Evolutionary conservation across 1,140 invertebrate genomes (phyloP).

Genomic region (Eubasilissa regina): DNA sequence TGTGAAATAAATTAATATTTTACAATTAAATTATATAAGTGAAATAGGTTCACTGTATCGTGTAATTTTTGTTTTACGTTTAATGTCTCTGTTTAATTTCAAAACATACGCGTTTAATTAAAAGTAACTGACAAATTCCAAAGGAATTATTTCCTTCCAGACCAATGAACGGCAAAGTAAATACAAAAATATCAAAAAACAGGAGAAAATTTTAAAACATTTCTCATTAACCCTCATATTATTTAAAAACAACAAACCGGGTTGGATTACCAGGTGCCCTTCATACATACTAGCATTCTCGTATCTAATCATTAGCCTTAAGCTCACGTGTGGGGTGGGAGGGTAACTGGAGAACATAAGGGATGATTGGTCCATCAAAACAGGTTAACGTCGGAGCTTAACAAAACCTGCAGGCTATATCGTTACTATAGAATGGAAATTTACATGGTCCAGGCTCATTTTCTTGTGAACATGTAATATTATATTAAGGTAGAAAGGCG

Average conservation of each 20-base stretch:
- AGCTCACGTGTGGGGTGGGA: slow-evolving; percentile 8
- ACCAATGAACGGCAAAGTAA: neutral
- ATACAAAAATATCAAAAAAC: neutral
- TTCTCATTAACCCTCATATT: slow-evolving; percentile 46
- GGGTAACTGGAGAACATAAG: slow-evolving; percentile 41
- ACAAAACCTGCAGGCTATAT: slow-evolving; percentile 42
- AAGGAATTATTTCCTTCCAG: neutral
- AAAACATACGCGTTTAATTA: too few relatives aligned
- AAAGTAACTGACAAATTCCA: too few relatives aligned
- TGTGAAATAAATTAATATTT: too few relatives aligned
- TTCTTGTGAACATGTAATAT: neutral
- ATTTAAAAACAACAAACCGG: slow-evolving; percentile 48
- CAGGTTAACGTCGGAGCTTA: slow-evolving; percentile 50
- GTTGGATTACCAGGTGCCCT: slow-evolving; percentile 41
- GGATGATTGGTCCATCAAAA: slow-evolving; percentile 55
- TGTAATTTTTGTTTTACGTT: too few relatives aligned
- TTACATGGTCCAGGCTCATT: slow-evolving; percentile 36
- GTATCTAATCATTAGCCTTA: slow-evolving; percentile 53
- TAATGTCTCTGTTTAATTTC: too few relatives aligned
- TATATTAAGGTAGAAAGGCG: too few relatives aligned
- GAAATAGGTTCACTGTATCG: too few relatives aligned
- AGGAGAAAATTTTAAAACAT: slow-evolving; percentile 35
- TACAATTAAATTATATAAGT: too few relatives aligned
- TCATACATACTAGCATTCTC: slow-evolving; percentile 39
- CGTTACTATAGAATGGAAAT: slow-evolving; percentile 40